These are phyloP conservation scores for Pantala flavescens DNA, from an alignment of 1,140 invertebrate genomes.

Conservation along the genomic window DNA sequence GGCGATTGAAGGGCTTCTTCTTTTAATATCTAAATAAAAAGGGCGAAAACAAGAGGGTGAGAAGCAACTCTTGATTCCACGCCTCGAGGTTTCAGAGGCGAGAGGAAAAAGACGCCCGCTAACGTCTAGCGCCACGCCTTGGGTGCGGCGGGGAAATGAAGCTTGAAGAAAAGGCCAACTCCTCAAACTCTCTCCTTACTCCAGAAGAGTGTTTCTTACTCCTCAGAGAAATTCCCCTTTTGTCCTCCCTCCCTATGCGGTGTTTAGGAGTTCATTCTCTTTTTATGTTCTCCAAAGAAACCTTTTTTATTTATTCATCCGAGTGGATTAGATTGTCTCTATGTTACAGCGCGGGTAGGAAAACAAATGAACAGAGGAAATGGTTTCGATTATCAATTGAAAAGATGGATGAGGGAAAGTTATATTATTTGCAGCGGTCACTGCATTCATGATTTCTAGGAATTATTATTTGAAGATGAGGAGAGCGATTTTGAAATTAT, in stretches of 20 bases:
- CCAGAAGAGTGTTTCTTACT: neutral
- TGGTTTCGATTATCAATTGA: too few relatives aligned
- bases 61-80: neutral
- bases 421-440: too few relatives aligned
- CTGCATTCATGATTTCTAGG: too few relatives aligned
- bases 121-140: neutral
- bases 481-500: too few relatives aligned
- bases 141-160: conserved; percentile 1
- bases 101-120: neutral
- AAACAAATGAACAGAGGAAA: too few relatives aligned
- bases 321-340: too few relatives aligned
- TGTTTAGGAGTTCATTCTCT: too few relatives aligned
- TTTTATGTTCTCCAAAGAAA: too few relatives aligned
- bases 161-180: neutral
- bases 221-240: neutral
- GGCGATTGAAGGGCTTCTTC: neutral
- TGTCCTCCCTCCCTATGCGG: neutral
- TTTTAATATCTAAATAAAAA: neutral
- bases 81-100: neutral
- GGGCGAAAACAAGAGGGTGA: neutral
- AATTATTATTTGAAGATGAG: too few relatives aligned
- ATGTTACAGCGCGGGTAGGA: too few relatives aligned
- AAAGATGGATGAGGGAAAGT: too few relatives aligned
- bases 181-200: neutral
- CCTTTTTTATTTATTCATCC: too few relatives aligned